A percentile compares a stretch with the other conserved stretches of the same genome.
phyloP scores from a whole-genome alignment of 2,888 invertebrate species.

The Sympetrum striolatum region DNA sequence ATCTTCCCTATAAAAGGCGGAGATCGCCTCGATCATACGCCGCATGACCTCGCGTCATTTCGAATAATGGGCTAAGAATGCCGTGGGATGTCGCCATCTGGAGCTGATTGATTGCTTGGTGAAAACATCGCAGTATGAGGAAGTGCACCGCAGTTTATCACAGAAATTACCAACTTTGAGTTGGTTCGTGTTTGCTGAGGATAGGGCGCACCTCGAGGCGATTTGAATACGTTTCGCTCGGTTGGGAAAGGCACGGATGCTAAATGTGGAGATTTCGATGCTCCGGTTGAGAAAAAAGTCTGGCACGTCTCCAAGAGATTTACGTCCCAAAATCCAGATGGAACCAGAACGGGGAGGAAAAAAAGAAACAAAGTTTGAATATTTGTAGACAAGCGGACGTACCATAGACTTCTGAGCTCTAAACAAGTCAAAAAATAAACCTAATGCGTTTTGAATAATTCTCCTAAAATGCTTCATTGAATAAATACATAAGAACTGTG shows the following conservation, averaged over 20 bases:
- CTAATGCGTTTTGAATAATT: too few relatives aligned
- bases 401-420: too few relatives aligned
- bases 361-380: not conserved
- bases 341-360: not conserved
- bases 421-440: too few relatives aligned
- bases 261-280: too few relatives aligned
- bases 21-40: not conserved
- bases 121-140: not conserved
- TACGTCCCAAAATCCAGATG: not conserved
- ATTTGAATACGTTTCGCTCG: too few relatives aligned
- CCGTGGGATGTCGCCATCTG: not conserved
- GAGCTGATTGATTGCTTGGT: not conserved
- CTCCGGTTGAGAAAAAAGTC: not conserved
- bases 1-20: not conserved
- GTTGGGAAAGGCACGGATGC: too few relatives aligned
- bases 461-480: too few relatives aligned
- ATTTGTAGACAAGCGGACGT: not conserved
- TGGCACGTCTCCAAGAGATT: conserved; percentile 12
- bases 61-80: not conserved
- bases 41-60: not conserved
- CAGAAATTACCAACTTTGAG: not conserved
- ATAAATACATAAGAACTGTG: too few relatives aligned
- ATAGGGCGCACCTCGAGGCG: not conserved
- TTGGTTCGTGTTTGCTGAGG: too few relatives aligned
- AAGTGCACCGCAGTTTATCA: not conserved